phyloP scores from a whole-genome alignment of 2,113 vertebrate genomes.

The Monopterus albus region DNA sequence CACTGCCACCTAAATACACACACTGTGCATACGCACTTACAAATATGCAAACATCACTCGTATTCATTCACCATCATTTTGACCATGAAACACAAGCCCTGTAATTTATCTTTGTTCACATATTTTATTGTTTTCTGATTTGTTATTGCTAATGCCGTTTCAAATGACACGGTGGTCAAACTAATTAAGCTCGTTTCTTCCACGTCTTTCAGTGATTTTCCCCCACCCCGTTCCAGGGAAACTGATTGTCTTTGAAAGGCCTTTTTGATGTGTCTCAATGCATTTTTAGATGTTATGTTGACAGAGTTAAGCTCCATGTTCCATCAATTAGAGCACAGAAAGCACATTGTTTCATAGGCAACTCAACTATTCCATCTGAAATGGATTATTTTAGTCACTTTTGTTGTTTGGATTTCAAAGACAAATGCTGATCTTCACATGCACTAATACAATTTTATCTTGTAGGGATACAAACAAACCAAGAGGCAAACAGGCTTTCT shows the following conservation, averaged over 20 bases:
- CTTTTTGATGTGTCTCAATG: slow-evolving; percentile 66
- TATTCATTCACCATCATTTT: slow-evolving; percentile 43
- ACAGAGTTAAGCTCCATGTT: slow-evolving; percentile 66
- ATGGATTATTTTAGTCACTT: slow-evolving; percentile 56
- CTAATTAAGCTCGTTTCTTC: slow-evolving; percentile 61
- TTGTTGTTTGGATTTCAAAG: slow-evolving; percentile 53
- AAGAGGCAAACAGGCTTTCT: not conserved
- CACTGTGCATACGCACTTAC: not conserved
- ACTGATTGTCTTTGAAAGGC: slow-evolving; percentile 61
- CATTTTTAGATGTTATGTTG: slow-evolving; percentile 62
- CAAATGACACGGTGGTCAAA: slow-evolving; percentile 68
- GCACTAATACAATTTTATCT: slow-evolving; percentile 19
- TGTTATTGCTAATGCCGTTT: slow-evolving; percentile 71
- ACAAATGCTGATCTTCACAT: slow-evolving; percentile 20
- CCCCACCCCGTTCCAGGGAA: slow-evolving; percentile 30
- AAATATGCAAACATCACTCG: not conserved
- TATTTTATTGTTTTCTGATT: slow-evolving; percentile 73
- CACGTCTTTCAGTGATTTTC: slow-evolving; percentile 36
- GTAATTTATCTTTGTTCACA: slow-evolving; percentile 55
- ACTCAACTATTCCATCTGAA: slow-evolving; percentile 58
- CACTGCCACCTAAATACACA: slow-evolving; percentile 3
- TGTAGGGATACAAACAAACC: slow-evolving; percentile 23
- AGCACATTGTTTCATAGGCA: slow-evolving; percentile 63
- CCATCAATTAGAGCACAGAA: slow-evolving; percentile 69
- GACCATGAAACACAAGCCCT: slow-evolving; percentile 43